Evolutionary conservation across 2,113 vertebrate genomes (phyloP), one percentile per base, ranked within the genome.

Genomic region (Acanthochromis polyacanthus): DNA sequence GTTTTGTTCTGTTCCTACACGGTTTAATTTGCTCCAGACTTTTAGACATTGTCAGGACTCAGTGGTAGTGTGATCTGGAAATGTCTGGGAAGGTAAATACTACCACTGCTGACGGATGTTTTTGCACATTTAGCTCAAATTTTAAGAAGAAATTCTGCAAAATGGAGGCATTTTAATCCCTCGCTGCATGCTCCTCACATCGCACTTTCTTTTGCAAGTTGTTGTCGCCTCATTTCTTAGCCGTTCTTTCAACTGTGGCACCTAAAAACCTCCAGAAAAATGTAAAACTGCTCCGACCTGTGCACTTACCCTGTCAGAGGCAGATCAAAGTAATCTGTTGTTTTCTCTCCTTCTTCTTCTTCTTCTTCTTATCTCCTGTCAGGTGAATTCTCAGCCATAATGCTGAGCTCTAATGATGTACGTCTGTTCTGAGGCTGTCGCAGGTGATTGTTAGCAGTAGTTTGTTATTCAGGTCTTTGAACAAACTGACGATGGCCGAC

Each of bases 21-120:
- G 25, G 45, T 79, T 71, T 57, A 14, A 53, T 81, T 65, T 59
- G 43, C 28, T 30, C 30, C 70, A 40, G 45, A 46, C 58, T 61
- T 70, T n/a, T n/a, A n/a, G n/a, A n/a, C n/a, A n/a, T n/a, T n/a
- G n/a, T n/a, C n/a, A n/a, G n/a, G n/a, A n/a, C n/a, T n/a, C 52
- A 45, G 16, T 50, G 17, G 32, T 57, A 69, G 17, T 75, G 30
- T n/a, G 46, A 15, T 78, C 38, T 75, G 56, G 65, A 75, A 76
- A 69, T 80, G 53, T 4, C 60, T 69, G 14, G 23, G 38, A 46
- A 88, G 89, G 89, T 89, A 86, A 89, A 86, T 78, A 57, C 38
- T 46, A 48, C 38, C 7, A 59, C 25, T 56, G 45, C 28, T 43
- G 63, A 8, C 60, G 75, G 23, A 50, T 23, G 0, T 65, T 60